These are phyloP conservation scores for Leucoraja erinaceus DNA, from an alignment of 2,113 vertebrate species.

Conservation along the genomic window DNA sequence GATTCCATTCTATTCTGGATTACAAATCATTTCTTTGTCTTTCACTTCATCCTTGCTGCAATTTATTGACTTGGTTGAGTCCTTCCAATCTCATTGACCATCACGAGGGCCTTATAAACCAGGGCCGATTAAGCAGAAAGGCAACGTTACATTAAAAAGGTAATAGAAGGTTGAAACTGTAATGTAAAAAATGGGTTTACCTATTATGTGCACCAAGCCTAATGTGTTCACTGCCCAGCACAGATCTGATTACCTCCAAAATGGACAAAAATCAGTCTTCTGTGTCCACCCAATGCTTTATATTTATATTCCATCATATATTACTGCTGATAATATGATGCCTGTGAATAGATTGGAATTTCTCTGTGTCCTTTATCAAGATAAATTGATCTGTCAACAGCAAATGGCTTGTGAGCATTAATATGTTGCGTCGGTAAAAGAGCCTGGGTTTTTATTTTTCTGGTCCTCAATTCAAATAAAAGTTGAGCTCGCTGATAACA, in stretches of 20 bases:
- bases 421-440: constrained; percentile 65
- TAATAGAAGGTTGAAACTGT: constrained; percentile 60
- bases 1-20: constrained; percentile 15
- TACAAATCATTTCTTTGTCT: constrained; percentile 7
- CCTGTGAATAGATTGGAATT: constrained; percentile 87
- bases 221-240: constrained; percentile 60
- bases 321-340: constrained; percentile 86
- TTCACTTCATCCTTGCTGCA: not conserved
- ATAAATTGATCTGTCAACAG: constrained; percentile 92
- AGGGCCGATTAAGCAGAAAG: constrained; percentile 58
- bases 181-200: constrained; percentile 71
- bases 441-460: constrained; percentile 55
- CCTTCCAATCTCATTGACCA: constrained; percentile 2
- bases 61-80: not conserved
- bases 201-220: constrained; percentile 62
- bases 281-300: constrained; percentile 65
- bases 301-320: constrained; percentile 88
- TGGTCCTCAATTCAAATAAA: constrained; percentile 63
- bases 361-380: constrained; percentile 93
- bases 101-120: constrained; percentile 50
- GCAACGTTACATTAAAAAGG: constrained; percentile 71
- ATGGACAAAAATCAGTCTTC: constrained; percentile 58
- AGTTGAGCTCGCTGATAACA: constrained; percentile 84
- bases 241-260: constrained; percentile 65
- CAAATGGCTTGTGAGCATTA: constrained; percentile 76